These are phyloP conservation scores for Sinodicranocentrus sp. DNA, from an alignment of 2,888 invertebrate genomes.

Conservation along the genomic window DNA sequence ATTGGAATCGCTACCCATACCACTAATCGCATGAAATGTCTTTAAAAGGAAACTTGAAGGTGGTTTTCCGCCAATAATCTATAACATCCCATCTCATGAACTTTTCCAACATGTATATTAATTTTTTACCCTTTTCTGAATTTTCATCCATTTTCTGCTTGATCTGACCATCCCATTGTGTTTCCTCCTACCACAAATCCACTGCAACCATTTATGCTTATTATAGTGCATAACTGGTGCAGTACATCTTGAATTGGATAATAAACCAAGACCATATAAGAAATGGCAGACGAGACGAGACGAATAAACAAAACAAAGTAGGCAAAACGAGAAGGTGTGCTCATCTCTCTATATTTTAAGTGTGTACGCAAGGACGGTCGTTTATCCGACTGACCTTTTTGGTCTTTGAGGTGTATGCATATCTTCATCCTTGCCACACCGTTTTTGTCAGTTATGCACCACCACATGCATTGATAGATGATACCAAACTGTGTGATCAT, in stretches of 20 bases:
- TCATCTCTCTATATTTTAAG: neutral
- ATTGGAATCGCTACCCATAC: constrained; percentile 20
- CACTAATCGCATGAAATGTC: constrained; percentile 15
- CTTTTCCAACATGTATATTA: constrained; percentile 1
- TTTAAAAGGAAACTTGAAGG: constrained; percentile 51
- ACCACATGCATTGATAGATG: no score
- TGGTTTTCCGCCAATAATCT: constrained; percentile 32
- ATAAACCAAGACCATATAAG: constrained; percentile 17
- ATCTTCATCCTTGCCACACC: constrained; percentile 44
- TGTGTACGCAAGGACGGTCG: constrained; percentile 50
- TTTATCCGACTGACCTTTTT: constrained; percentile 50
- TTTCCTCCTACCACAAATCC: no score
- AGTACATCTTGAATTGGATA: constrained; percentile 25
- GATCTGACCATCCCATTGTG: no score
- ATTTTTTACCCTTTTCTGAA: constrained; percentile 11
- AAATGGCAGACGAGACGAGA: neutral
- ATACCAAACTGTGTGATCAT: no score
- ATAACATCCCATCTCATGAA: constrained; percentile 3
- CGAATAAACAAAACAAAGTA: no score
- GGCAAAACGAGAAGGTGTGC: constrained; percentile 1
- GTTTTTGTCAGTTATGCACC: constrained; percentile 22
- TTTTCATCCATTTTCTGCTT: constrained; percentile 4
- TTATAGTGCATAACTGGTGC: no score
- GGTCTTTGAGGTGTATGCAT: neutral
- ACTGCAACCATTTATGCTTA: no score